phyloP scores from a whole-genome alignment of 2,797 vertebrate genomes.

The Amblyraja radiata region DNA sequence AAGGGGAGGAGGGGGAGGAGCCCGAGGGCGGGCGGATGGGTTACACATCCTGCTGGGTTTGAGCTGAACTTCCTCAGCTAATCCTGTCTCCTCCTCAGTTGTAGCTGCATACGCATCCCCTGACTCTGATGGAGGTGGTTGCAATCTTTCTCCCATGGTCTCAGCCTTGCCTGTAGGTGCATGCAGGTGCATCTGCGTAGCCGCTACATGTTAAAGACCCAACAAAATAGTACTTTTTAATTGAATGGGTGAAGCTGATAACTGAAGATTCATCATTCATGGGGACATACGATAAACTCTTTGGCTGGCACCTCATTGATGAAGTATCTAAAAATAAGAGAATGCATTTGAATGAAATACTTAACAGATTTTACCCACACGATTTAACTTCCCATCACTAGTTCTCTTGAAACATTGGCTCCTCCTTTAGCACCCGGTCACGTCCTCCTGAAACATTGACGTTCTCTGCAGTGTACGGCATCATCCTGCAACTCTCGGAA shows the following conservation, averaged over 20 bases:
- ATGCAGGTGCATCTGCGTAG: background rate
- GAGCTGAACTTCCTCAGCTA: background rate
- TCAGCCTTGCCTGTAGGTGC: background rate
- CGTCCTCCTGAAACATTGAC: background rate
- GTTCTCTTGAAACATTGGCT: background rate
- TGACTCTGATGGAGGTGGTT: background rate
- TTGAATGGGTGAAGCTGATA: background rate
- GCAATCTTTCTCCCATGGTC: background rate
- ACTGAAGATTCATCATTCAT: background rate
- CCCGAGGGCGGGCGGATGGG: no score
- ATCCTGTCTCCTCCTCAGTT: background rate
- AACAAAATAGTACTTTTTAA: background rate
- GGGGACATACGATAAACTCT: background rate
- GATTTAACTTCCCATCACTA: no score
- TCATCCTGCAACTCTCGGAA: background rate
- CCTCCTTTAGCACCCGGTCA: background rate
- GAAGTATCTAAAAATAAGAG: background rate
- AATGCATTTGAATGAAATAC: background rate
- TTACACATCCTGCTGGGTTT: background rate
- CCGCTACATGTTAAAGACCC: background rate
- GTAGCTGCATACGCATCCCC: background rate
- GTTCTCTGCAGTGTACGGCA: background rate
- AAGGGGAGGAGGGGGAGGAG: no score
- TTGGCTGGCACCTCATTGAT: background rate
- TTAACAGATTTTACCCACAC: background rate